Base-by-base conservation (phyloP, 2,113 vertebrate species). In the Erythrolamprus reginae region DNA sequence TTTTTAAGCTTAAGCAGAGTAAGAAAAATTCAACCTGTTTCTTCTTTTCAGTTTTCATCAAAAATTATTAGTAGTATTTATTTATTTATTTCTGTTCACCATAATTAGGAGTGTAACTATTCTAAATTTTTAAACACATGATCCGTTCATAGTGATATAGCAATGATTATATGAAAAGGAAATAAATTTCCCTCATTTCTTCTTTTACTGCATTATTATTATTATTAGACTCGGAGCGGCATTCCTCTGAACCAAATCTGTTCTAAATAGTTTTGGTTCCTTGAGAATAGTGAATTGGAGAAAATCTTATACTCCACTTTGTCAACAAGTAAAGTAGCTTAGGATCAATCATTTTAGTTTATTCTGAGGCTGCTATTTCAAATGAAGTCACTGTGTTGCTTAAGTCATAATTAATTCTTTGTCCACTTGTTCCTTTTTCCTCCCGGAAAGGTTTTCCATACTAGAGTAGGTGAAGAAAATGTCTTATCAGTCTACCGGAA, bases 51-150 rank as follows among this genome's bases (percentile, higher is more conserved):
- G 23, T 3, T 85, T 90, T 61, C 33, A 45, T 83, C 10, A 2
- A 84, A 84, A 48, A n/a, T 12, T 12, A 90, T 26, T 61, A 90
- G 3, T 38, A 93, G 84, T 48, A 92, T 88, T 93, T 26, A 91
- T 88, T 93, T 26, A 91, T 17, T 28, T 12, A 26, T 42, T 56
- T 19, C n/a, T 23, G 70, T 24, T 38, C 1, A 51, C 53, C 53
- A 52, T 53, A 48, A 52, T 38, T 19, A 82, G 45, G 21, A 87
- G 17, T 28, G 21, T 45, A 42, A 13, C 52, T 42, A 83, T 82
- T 24, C 6, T 24, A 48, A 38, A 48, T 3, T 28, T 56, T 0
- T 15, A 87, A 85, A 55, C 19, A 2, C 12, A 56, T 56, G 23
- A 55, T 65, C 10, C 52, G 26, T 42, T 4, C 3, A 51, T 89